These are phyloP conservation scores for Amphiprion percula DNA, from an alignment of 2,113 vertebrate species.

Conservation along the genomic window DNA sequence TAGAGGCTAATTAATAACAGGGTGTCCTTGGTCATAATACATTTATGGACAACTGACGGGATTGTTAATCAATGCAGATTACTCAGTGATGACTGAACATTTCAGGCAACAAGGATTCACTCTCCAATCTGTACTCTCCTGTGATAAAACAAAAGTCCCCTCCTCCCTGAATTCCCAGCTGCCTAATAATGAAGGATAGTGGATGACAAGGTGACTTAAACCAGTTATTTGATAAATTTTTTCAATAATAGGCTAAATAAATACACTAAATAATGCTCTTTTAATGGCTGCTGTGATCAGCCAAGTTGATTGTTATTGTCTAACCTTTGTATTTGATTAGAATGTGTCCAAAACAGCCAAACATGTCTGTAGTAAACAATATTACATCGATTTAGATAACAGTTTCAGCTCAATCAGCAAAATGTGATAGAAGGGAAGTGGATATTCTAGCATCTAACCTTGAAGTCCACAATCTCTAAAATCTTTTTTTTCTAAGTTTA, in stretches of 20 bases:
- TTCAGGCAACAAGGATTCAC: conserved; percentile 25
- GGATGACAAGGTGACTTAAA: background rate
- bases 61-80: conserved; percentile 20
- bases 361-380: background rate
- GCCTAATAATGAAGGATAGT: background rate
- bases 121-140: background rate
- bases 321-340: background rate
- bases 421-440: background rate
- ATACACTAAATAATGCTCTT: background rate
- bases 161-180: background rate
- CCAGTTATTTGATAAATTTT: background rate
- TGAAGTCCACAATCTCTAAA: background rate
- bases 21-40: background rate
- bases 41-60: background rate
- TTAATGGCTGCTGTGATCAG: conserved; percentile 6
- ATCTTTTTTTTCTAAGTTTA: background rate
- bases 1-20: background rate
- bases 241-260: background rate
- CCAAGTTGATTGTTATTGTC: background rate
- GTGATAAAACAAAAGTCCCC: conserved; percentile 1
- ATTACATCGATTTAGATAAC: background rate
- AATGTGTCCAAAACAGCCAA: background rate
- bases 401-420: background rate
- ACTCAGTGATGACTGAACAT: conserved; percentile 37
- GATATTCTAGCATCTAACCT: background rate